Base-by-base conservation (phyloP, 2,888 invertebrate species). In the Imbricaverruca yamaguchii region DNA sequence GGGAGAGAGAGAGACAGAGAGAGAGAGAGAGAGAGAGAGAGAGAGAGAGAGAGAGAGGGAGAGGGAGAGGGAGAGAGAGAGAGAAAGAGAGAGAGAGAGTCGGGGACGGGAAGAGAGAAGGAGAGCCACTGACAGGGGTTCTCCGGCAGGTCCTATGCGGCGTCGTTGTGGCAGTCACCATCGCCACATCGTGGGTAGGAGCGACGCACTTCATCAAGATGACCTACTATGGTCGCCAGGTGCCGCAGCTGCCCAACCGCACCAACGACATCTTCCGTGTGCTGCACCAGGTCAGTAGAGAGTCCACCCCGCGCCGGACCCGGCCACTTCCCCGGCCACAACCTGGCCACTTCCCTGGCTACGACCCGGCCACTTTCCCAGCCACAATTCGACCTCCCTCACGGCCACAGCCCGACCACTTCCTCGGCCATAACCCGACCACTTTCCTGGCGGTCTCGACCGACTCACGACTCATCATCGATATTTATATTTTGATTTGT, bases 41-140 rank as follows among this genome's bases (percentile, higher is more conserved):
- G 8, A 12, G 11, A 15, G 61, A 8, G 21, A 18, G 56, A 39
- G 11, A 12, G 3, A 59, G 63, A 6, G 65, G 39, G 80, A 63
- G 65, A 80, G 65, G 65, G 65, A 80, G 65, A 65, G 56, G 21
- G 65, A 80, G 39, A 80, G n/a, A 80, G 39, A 65, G 65, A 63
- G 65, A 65, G 65, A 25, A n/a, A 65, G 39, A 25, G 80, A 9
- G 6, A 1, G 15, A 8, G 13, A 63, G 15, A 13, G 63, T 18
- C 8, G 15, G 21, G 13, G 63, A 8, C 18, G 18, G 8, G 63
- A 63, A 21, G 63, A 61, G 80, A 80, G 59, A 80, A 65, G 57
- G 80, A 59, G 61, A 80, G 59, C 55, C 39, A 80, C 23, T 12
- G 13, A 59, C 2, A 8, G 9, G 2, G 10, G 25, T 23, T 7